Percentiles rank a stretch among this genome's conserved stretches.
These are phyloP conservation scores for Metopolophium dirhodum DNA, from an alignment of 1,140 invertebrate genomes.

Conservation along the genomic window DNA sequence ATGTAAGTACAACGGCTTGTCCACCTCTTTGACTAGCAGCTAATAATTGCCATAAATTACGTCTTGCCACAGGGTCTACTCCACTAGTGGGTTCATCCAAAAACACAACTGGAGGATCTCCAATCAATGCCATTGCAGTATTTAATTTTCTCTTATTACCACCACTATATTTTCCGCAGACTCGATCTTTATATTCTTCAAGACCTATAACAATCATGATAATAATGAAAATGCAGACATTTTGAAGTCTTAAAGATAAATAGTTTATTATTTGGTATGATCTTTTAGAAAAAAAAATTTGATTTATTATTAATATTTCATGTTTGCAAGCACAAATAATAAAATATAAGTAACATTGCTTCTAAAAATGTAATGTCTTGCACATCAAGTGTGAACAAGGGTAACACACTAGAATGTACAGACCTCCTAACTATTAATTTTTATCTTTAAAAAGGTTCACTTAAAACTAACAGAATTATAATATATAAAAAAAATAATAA, in stretches of 20 bases:
- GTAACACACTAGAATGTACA: no score
- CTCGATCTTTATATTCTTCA: slow-evolving; percentile 58
- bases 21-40: slow-evolving; percentile 66
- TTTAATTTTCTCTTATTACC: slow-evolving; percentile 96
- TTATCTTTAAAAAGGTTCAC: no score
- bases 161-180: slow-evolving; percentile 69
- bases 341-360: background rate
- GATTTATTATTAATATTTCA: background rate
- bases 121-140: slow-evolving; percentile 90
- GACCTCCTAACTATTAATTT: no score
- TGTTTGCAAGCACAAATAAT: background rate
- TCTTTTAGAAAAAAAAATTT: background rate
- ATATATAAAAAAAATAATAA: no score
- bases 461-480: no score
- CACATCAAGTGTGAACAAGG: no score
- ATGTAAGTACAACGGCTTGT: slow-evolving; percentile 47
- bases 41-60: slow-evolving; percentile 80
- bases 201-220: slow-evolving; percentile 57
- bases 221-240: background rate
- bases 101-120: slow-evolving; percentile 87
- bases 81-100: slow-evolving; percentile 85
- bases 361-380: no score
- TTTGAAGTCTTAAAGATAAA: background rate
- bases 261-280: background rate
- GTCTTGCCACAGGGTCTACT: slow-evolving; percentile 78